These are phyloP conservation scores for Gastrophryne carolinensis DNA, from an alignment of 2,797 vertebrate species.

Conservation along the genomic window DNA sequence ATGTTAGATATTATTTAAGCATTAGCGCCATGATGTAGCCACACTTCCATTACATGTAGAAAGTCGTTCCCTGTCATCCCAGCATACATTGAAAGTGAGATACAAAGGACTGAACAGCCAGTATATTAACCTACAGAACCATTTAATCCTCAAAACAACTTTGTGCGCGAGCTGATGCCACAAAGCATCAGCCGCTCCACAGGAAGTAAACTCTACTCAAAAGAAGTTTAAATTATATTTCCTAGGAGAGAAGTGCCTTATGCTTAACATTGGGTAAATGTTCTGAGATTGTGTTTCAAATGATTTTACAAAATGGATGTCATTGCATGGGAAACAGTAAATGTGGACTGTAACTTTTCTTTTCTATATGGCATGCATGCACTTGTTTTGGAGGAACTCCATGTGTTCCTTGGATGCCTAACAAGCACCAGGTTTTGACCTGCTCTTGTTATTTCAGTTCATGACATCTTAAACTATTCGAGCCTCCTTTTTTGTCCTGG, in stretches of 20 bases:
- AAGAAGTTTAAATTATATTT: constrained; percentile 53
- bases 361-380: constrained; percentile 13
- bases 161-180: constrained; percentile 38
- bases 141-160: constrained; percentile 50
- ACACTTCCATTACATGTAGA: constrained; percentile 15
- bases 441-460: too few relatives aligned
- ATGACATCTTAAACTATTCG: too few relatives aligned
- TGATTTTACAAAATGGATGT: too few relatives aligned
- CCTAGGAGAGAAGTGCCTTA: constrained; percentile 49
- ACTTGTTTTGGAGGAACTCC: constrained; percentile 6
- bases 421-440: too few relatives aligned
- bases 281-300: constrained; percentile 45
- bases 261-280: constrained; percentile 49
- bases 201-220: constrained; percentile 46
- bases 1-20: background rate
- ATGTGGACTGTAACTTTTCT: constrained; percentile 28
- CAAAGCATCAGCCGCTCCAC: constrained; percentile 45
- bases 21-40: background rate
- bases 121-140: constrained; percentile 50
- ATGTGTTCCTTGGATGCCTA: too few relatives aligned
- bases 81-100: constrained; percentile 39
- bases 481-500: too few relatives aligned
- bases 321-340: too few relatives aligned
- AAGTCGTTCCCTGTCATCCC: constrained; percentile 35
- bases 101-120: constrained; percentile 43